Base-by-base conservation (phyloP, 2,113 vertebrate genomes). In the Grantiella picta region DNA sequence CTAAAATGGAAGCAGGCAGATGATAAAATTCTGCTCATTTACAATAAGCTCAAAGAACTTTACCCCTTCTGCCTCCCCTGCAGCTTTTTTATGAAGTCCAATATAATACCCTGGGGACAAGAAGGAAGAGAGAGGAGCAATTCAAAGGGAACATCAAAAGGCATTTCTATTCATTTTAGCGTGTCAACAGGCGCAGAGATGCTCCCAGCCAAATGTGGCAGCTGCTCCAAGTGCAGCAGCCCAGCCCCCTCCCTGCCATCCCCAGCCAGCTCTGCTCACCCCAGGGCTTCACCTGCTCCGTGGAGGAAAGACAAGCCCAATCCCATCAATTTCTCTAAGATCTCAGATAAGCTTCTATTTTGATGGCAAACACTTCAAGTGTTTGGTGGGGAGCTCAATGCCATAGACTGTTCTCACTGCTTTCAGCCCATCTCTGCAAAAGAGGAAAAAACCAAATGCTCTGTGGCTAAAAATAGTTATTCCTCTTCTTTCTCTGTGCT, bases 111-210 rank as follows among this genome's bases (percentile, higher is more conserved):
- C 59, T 44, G 63, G 81, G 59, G 92, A 91, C 2, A 4, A 76
- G 81, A 78, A 76, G 73, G 76, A 80, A 83, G 73, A 71, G 33
- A 83, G 40, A 81, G 38, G 25, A 94, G 52, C 6, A 5, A 87
- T 82, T 92, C 83, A 85, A 91, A 96, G 63, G 63, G 36, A 96
- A 89, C 77, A 87, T 80, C 89, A 78, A 82, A 94, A 86, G 61
- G 50, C 28, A 89, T 57, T 69, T 86, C 81, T 63, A 11, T 47
- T 64, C 20, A 16, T 86, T 84, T 92, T 35, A 89, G 40, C 0
- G 0, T 49, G 44, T 68, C 56, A 91, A 54, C 35, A 64, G 57
- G 52, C 73, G 33, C 12, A 2, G 66, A 44, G 83, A 78, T 81
- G 69, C 50, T 92, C 84, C 50, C 77, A 61, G 72, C 38, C 53